A percentile compares a stretch with the other conserved stretches of the same genome.
These are phyloP conservation scores for Halichondria panicea DNA, from an alignment of 37 sponge, comb jelly and placozoan species.

Conservation along the genomic window DNA sequence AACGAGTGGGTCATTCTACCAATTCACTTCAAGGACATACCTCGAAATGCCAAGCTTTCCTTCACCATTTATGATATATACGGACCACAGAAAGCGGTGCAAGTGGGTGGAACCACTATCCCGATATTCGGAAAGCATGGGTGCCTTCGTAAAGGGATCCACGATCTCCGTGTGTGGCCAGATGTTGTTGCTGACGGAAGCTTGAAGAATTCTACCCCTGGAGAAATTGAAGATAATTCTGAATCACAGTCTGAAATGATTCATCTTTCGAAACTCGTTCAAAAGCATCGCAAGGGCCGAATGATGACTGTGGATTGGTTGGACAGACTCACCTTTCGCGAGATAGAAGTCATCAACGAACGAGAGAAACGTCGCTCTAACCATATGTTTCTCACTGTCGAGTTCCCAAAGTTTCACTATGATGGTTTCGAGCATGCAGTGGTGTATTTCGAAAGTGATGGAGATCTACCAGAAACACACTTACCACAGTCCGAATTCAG, in stretches of 20 bases:
- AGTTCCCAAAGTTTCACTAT: constrained; percentile 84
- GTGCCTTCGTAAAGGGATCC: constrained; percentile 74
- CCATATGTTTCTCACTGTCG: constrained; percentile 76
- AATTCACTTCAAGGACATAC: constrained; percentile 84
- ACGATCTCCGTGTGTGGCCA: constrained; percentile 85
- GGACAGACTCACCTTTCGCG: constrained; percentile 90
- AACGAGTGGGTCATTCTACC: constrained; percentile 90
- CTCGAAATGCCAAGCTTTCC: constrained; percentile 70
- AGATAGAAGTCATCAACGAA: constrained; percentile 94
- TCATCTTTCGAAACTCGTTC: constrained; percentile 73
- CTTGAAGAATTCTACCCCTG: constrained; percentile 49
- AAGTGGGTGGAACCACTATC: constrained; percentile 81
- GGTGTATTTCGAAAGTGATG: constrained; percentile 77
- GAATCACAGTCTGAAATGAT: constrained; percentile 66
- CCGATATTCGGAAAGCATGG: constrained; percentile 82
- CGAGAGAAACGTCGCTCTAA: constrained; percentile 79
- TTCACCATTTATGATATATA: constrained; percentile 77
- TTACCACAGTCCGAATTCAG: constrained; percentile 46
- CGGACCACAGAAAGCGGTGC: constrained; percentile 50
- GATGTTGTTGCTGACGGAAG: constrained; percentile 69
- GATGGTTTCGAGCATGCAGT: constrained; percentile 71
- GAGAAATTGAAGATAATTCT: constrained; percentile 33
- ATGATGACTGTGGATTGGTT: constrained; percentile 96
- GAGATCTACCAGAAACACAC: constrained; percentile 32
- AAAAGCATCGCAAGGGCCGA: constrained; percentile 85